Percentiles rank a stretch among this genome's conserved stretches.
phyloP scores from a whole-genome alignment of 2,797 vertebrate species.

The Chelidonichthys spinosus region DNA sequence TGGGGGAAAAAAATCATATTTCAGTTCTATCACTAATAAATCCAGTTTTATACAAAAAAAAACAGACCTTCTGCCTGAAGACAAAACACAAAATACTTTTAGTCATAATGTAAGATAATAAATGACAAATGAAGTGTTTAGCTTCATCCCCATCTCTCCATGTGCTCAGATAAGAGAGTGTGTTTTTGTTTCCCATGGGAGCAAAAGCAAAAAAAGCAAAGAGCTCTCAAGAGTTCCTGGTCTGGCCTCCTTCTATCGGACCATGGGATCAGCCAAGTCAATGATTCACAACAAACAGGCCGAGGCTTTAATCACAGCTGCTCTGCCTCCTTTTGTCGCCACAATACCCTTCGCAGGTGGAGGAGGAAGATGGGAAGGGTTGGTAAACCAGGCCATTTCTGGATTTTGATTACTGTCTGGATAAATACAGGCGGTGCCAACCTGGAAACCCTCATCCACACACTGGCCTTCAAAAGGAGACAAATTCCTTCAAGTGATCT shows the following conservation, averaged over 20 bases:
- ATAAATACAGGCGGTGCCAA: conserved; percentile 43
- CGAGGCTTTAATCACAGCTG: conserved; percentile 50
- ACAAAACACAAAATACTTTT: not conserved
- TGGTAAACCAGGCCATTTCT: conserved; percentile 35
- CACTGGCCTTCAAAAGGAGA: conserved; percentile 30
- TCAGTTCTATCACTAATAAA: not conserved
- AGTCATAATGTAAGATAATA: too few relatives aligned
- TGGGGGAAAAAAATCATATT: not conserved
- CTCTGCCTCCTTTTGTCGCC: conserved; percentile 53
- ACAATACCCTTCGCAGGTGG: conserved; percentile 49
- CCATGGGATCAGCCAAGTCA: conserved; percentile 57
- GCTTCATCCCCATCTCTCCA: conserved; percentile 49
- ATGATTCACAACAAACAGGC: conserved; percentile 70
- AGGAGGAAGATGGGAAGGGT: conserved; percentile 36
- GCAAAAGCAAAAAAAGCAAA: conserved; percentile 24
- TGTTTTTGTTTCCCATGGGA: conserved; percentile 59
- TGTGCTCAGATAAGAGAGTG: conserved; percentile 36
- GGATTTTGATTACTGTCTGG: conserved; percentile 60
- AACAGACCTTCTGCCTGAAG: not conserved
- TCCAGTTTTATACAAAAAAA: not conserved
- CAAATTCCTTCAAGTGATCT: conserved; percentile 42
- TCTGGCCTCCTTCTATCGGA: conserved; percentile 49
- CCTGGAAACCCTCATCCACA: conserved; percentile 30
- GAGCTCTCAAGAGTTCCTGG: conserved; percentile 31
- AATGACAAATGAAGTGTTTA: not conserved